A percentile compares a stretch with the other conserved stretches of the same genome.
phyloP scores from a whole-genome alignment of 2,797 vertebrate genomes.

The Alcedo atthis region DNA sequence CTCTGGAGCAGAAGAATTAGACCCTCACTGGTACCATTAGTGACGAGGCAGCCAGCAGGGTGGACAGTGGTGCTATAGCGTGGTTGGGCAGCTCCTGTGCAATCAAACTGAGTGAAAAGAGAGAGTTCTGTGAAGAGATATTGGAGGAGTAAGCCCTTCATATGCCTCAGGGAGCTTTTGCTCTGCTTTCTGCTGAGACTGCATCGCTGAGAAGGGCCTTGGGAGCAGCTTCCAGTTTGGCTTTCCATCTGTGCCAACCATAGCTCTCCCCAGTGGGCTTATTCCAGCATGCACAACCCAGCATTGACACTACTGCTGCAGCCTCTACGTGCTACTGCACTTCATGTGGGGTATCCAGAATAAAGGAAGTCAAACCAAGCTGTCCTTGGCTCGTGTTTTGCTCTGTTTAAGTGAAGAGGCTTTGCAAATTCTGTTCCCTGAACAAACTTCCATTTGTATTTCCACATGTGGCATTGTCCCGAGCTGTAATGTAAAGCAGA shows the following conservation, averaged over 20 bases:
- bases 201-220: not conserved
- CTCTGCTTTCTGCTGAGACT: not conserved
- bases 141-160: not conserved
- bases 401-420: not conserved
- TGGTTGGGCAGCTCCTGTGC: not conserved
- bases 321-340: not conserved
- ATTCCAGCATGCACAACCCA: not conserved
- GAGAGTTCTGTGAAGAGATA: fast-evolving
- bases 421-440: slow-evolving; percentile 32
- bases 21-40: fast-evolving
- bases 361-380: slow-evolving; percentile 8
- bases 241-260: not conserved
- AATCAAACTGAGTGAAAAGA: not conserved
- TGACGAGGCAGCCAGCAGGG: not conserved
- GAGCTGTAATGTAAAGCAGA: not conserved
- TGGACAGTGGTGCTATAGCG: not conserved
- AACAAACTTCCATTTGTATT: slow-evolving; percentile 48
- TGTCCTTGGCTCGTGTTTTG: not conserved
- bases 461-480: fast-evolving
- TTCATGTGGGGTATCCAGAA: not conserved
- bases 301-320: not conserved
- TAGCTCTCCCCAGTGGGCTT: not conserved
- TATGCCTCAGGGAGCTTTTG: not conserved
- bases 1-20: not conserved
- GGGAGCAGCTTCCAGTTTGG: not conserved